These are phyloP conservation scores for Glossosoma conforme DNA, from an alignment of 1,140 invertebrate species.

Conservation along the genomic window DNA sequence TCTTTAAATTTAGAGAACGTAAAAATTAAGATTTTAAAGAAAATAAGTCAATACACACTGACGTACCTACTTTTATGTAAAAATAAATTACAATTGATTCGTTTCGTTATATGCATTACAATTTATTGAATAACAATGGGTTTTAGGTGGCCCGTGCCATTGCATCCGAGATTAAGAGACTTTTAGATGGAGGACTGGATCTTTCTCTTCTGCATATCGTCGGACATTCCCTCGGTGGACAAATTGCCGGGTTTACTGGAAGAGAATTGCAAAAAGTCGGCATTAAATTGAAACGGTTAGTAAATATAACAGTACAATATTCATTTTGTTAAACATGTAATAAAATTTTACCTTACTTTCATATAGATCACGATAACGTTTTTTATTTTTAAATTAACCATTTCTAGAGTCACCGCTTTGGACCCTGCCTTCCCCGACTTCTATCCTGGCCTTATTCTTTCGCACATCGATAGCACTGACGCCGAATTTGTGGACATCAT, in stretches of 20 bases:
- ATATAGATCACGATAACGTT: not conserved
- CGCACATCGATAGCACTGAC: slow-evolving; percentile 36
- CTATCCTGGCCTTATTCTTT: slow-evolving; percentile 25
- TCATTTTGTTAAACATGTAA: not conserved
- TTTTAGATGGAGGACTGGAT: slow-evolving; percentile 40
- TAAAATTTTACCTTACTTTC: not conserved
- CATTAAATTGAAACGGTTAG: slow-evolving; percentile 37
- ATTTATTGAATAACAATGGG: too few relatives aligned
- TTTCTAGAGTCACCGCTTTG: slow-evolving; percentile 45
- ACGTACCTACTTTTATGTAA: too few relatives aligned
- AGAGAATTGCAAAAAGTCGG: slow-evolving; percentile 36
- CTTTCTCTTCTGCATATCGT: slow-evolving; percentile 59
- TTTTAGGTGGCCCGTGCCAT: slow-evolving; percentile 35
- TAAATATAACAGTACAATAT: slow-evolving; percentile 1
- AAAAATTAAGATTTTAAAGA: too few relatives aligned
- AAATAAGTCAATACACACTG: too few relatives aligned
- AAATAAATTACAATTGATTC: too few relatives aligned
- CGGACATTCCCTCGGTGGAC: slow-evolving; percentile 71
- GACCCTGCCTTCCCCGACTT: slow-evolving; percentile 47
- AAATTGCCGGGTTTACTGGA: slow-evolving; percentile 64
- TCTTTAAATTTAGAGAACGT: too few relatives aligned
- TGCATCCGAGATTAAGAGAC: slow-evolving; percentile 35
- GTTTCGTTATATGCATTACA: too few relatives aligned
- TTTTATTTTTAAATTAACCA: not conserved
- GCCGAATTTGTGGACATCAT: slow-evolving; percentile 53